These are phyloP conservation scores for Scolopax mira DNA, from an alignment of 2,113 vertebrate species.

Conservation along the genomic window DNA sequence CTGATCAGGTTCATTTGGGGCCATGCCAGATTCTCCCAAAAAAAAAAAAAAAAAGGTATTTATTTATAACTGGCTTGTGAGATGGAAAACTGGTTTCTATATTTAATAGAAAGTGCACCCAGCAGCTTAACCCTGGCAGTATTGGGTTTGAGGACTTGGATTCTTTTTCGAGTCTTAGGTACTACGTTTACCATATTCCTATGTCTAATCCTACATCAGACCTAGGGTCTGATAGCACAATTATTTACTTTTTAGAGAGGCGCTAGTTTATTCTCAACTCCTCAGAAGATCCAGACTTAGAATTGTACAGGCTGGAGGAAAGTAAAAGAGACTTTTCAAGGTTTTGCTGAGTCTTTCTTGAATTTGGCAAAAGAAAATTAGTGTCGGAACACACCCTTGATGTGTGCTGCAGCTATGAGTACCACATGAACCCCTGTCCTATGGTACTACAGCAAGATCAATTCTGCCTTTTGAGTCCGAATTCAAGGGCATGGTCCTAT, in stretches of 20 bases:
- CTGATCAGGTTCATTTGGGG: neutral
- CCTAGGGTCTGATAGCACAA: neutral
- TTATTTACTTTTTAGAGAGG: neutral
- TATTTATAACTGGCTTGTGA: conserved; percentile 21
- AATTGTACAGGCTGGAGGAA: neutral
- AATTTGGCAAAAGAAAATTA: neutral
- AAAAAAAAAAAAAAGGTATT: neutral
- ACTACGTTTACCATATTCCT: neutral
- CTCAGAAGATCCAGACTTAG: neutral
- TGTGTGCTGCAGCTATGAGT: neutral
- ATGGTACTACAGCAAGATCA: neutral
- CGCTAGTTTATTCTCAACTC: neutral
- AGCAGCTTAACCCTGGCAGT: neutral
- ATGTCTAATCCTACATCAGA: neutral
- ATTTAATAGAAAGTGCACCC: neutral
- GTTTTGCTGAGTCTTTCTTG: neutral
- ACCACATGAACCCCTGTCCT: neutral
- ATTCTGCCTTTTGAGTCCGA: neutral
- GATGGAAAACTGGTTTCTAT: conserved; percentile 43
- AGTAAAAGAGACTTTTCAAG: neutral
- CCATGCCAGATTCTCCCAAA: neutral
- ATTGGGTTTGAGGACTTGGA: neutral
- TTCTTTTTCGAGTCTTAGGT: neutral
- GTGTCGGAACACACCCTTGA: neutral
- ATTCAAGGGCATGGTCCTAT: neutral